phyloP scores from a whole-genome alignment of 2,113 vertebrate species.

The Girardinichthys multiradiatus region DNA sequence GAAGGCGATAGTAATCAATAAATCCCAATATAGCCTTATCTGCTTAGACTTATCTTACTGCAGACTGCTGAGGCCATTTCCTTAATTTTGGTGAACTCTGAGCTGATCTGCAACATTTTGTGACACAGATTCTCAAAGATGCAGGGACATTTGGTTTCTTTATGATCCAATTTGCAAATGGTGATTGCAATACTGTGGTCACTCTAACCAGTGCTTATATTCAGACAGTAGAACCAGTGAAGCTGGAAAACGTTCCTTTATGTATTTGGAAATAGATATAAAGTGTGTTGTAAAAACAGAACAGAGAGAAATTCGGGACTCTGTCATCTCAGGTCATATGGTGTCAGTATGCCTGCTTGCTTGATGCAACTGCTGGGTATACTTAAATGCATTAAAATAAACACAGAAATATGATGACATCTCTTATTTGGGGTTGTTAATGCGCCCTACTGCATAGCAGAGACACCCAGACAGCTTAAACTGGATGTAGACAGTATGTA shows the following conservation, averaged over 20 bases:
- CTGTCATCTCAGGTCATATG: conserved; percentile 45
- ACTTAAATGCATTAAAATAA: conserved; percentile 67
- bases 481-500: conserved; percentile 29
- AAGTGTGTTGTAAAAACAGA: conserved; percentile 23
- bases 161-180: conserved; percentile 29
- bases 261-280: conserved; percentile 24
- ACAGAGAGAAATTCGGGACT: conserved; percentile 23
- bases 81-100: conserved; percentile 15
- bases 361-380: conserved; percentile 24
- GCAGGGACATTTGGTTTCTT: not conserved
- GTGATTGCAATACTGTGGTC: conserved; percentile 26
- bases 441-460: conserved; percentile 44
- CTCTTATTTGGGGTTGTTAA: conserved; percentile 57
- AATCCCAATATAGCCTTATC: conserved; percentile 62
- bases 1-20: conserved; percentile 57
- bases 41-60: conserved; percentile 55
- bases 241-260: conserved; percentile 6
- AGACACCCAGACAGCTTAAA: conserved; percentile 48
- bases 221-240: conserved; percentile 56
- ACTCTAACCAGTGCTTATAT: conserved; percentile 60
- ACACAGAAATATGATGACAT: conserved; percentile 58
- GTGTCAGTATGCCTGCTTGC: conserved; percentile 30
- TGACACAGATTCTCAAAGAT: not conserved
- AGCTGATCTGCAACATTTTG: conserved; percentile 16
- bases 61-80: conserved; percentile 30